phyloP scores from a whole-genome alignment of 2,888 invertebrate species.

The Plutella xylostella region DNA sequence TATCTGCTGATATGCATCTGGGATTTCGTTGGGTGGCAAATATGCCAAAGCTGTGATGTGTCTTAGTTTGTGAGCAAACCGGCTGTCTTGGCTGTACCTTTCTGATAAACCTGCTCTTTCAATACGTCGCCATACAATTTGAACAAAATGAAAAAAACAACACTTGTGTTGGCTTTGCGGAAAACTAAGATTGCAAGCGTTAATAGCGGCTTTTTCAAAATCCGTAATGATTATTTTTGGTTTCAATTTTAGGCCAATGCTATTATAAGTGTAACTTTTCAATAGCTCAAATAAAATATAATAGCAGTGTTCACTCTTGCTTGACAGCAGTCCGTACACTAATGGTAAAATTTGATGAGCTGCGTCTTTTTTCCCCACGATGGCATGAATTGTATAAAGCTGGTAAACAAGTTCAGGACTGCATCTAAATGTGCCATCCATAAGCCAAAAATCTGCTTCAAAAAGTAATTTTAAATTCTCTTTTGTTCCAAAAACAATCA shows the following conservation, averaged over 20 bases:
- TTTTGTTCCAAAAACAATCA: too few species aligned
- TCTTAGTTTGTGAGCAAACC: neutral
- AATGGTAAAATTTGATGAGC: neutral
- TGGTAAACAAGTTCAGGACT: neutral
- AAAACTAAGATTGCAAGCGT: too few species aligned
- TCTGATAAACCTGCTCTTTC: too few species aligned
- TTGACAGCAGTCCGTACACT: neutral
- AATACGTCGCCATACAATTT: too few species aligned
- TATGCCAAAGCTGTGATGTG: neutral
- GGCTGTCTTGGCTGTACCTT: too few species aligned
- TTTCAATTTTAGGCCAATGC: too few species aligned
- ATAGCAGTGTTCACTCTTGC: neutral
- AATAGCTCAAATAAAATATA: neutral
- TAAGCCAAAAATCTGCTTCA: neutral
- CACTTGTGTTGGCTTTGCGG: too few species aligned
- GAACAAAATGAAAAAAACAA: too few species aligned
- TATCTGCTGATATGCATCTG: neutral
- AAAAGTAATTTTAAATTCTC: too few species aligned
- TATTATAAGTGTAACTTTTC: too few species aligned
- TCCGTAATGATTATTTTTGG: too few species aligned
- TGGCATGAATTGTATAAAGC: neutral
- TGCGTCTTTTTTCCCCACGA: neutral
- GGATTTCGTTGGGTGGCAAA: neutral
- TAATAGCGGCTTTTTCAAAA: too few species aligned
- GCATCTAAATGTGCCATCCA: neutral